Evolutionary conservation across 2,797 vertebrate species (phyloP), one percentile per base, ranked within the genome.

Genomic region (Muscicapa striata): DNA sequence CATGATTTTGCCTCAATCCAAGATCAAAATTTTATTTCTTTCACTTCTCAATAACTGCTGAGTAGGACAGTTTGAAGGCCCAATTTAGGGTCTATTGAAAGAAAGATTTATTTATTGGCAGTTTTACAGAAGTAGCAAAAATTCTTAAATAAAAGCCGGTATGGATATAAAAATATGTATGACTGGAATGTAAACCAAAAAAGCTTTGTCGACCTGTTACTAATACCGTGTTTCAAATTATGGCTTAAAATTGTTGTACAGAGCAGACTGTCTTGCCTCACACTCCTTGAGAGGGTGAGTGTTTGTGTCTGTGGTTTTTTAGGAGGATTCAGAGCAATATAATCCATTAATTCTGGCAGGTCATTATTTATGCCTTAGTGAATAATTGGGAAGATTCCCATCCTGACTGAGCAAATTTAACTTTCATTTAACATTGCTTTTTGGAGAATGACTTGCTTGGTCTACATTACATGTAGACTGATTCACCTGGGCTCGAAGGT

Each of bases 21-120:
- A 80, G 84, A 95, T 87, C 80, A 94, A 83, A 94, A 88, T 84
- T 84, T 84, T 40, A 92, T 94, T 93, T 87, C 59, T 93, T 94
- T 84, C 61, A 43, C 68, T 86, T 90, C 52, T 59, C 80, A 52
- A 46, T 87, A 83, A 85, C 84, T 95, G 90, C 74, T 93, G 91
- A 87, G 82, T 90, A 77, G 75, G 80, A 87, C 68, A 90, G 7
- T 91, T 95, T 91, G 54, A 87, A 92, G 93, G 81, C 62, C 38
- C 75, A 87, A 45, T 95, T 92, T 87, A 86, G 23, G 40, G 38
- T 93, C 29, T 95, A 19, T 85, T 93, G 89, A 95, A 89, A 89
- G 57, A 77, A 94, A 89, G 66, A 84, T 87, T 93, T 93, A 46
- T 89, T 91, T 87, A 74, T 69, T 97, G 95, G 82, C 93, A 86